Percentiles rank a stretch among this genome's conserved stretches.
phyloP scores from a whole-genome alignment of 2,797 vertebrate genomes.

The Pogonophryne albipinna region DNA sequence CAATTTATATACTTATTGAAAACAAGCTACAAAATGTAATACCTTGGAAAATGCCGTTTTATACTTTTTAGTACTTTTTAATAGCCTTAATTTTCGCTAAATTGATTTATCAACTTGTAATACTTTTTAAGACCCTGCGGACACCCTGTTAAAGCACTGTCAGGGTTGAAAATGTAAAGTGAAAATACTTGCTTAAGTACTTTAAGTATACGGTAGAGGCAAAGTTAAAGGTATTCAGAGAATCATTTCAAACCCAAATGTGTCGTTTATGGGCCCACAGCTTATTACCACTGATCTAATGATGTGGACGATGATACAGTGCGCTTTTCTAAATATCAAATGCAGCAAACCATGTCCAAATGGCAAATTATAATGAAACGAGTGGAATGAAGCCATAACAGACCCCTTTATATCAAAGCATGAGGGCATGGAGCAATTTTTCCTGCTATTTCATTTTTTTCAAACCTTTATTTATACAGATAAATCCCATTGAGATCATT shows the following conservation, averaged over 20 bases:
- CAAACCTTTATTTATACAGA: no score
- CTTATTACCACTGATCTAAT: conserved; percentile 40
- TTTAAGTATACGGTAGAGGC: conserved; percentile 36
- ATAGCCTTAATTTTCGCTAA: no score
- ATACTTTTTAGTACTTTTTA: no score
- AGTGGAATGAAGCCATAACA: conserved; percentile 16
- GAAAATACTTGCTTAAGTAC: conserved; percentile 30
- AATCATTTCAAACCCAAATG: conserved; percentile 48
- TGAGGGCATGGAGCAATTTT: conserved; percentile 6
- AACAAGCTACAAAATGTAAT: no score
- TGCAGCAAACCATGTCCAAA: conserved; percentile 24
- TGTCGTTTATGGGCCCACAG: conserved; percentile 33
- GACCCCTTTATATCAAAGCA: conserved; percentile 13
- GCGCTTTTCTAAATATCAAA: conserved; percentile 39
- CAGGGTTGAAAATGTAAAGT: conserved; percentile 43
- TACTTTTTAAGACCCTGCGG: no score
- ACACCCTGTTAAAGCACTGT: conserved; percentile 5
- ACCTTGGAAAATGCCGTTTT: no score
- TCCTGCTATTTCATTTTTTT: no score
- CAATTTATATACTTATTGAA: no score
- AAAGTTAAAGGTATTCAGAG: conserved; percentile 49
- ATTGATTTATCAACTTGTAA: no score
- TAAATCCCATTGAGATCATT: no score
- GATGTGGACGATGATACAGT: conserved; percentile 31
- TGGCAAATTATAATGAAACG: conserved; percentile 36